These are phyloP conservation scores for Thalassarche chlororhynchos DNA, from an alignment of 2,113 vertebrate genomes.

Conservation along the genomic window DNA sequence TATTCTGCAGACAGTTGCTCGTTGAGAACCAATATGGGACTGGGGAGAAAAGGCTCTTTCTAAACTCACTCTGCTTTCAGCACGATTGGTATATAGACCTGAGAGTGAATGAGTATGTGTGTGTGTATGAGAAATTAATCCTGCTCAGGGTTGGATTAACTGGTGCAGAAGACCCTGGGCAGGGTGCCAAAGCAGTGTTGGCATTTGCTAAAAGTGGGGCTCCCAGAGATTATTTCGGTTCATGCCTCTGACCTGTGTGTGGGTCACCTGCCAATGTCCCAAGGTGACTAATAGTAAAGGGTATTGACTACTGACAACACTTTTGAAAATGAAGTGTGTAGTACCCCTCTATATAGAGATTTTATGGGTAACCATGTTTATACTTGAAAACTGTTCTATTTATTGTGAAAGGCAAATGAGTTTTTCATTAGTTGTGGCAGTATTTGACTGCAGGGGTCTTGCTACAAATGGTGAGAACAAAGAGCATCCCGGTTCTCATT, in stretches of 20 bases:
- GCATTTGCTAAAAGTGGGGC: conserved; percentile 34
- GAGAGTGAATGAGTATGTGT: not conserved
- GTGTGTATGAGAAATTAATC: not conserved
- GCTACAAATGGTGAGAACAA: not conserved
- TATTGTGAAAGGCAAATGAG: not conserved
- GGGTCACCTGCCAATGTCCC: not conserved
- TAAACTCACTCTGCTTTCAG: not conserved
- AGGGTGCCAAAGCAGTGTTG: conserved; percentile 13
- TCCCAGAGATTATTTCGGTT: conserved; percentile 5
- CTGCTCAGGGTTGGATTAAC: conserved; percentile 32
- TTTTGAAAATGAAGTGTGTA: not conserved
- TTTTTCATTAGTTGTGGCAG: not conserved
- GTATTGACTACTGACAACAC: not conserved
- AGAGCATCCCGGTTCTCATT: not conserved
- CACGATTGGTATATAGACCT: not conserved
- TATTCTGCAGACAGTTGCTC: not conserved
- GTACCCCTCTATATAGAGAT: not conserved
- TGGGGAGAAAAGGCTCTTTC: not conserved
- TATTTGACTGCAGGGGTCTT: not conserved
- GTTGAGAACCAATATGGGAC: not conserved
- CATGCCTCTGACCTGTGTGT: not conserved
- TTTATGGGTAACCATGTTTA: not conserved
- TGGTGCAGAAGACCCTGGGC: conserved; percentile 44
- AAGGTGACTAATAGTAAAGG: not conserved
- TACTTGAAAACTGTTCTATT: not conserved